Percentiles rank a stretch among this genome's conserved stretches.
Evolutionary conservation across 2,888 invertebrate species (phyloP).

Genomic region (Ligdia adustata): DNA sequence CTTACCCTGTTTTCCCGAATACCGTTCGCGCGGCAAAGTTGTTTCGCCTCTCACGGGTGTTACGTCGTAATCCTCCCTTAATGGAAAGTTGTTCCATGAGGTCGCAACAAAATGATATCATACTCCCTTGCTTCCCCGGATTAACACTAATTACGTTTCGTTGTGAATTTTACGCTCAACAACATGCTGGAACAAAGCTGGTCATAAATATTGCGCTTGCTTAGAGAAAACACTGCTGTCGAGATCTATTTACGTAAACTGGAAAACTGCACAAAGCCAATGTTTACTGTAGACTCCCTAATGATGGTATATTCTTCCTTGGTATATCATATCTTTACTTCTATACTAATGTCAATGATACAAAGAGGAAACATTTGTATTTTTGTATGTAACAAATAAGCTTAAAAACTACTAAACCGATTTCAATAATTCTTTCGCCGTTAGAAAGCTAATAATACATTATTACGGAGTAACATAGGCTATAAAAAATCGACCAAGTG

Average conservation of each 20-base stretch:
- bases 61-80: constrained; percentile 36
- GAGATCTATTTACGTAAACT: not conserved
- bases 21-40: constrained; percentile 18
- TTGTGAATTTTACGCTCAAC: constrained; percentile 57
- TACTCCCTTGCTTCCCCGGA: constrained; percentile 35
- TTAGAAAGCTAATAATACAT: too few species aligned
- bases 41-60: constrained; percentile 32
- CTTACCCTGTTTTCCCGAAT: not conserved
- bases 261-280: not conserved
- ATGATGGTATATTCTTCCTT: too few species aligned
- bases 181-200: constrained; percentile 32
- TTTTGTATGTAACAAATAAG: too few species aligned
- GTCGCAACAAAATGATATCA: constrained; percentile 33
- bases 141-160: constrained; percentile 62
- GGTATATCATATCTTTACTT: too few species aligned
- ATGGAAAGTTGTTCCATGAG: constrained; percentile 36
- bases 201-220: constrained; percentile 16
- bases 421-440: too few species aligned
- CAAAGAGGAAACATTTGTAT: too few species aligned
- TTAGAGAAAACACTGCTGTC: not conserved
- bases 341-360: too few species aligned
- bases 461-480: too few species aligned
- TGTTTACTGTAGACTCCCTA: not conserved
- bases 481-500: too few species aligned
- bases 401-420: too few species aligned